These are phyloP conservation scores for Morpho achilles DNA, from an alignment of 2,888 invertebrate species.

Conservation along the genomic window DNA sequence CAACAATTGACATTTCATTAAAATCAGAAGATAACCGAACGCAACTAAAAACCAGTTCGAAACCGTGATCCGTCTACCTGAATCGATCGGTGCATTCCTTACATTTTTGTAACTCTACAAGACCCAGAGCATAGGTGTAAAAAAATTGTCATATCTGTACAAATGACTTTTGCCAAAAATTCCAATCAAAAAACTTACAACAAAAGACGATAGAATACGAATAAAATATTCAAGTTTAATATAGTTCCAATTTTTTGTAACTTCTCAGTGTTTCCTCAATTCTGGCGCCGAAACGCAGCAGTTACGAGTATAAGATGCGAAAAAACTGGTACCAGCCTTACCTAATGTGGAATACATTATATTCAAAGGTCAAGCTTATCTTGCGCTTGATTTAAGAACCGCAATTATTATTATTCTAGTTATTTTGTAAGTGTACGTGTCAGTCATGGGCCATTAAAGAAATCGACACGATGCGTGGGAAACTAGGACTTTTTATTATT, in stretches of 20 bases:
- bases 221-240: no score
- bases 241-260: no score
- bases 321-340: slow-evolving; percentile 1
- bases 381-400: slow-evolving; percentile 1
- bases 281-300: slow-evolving; percentile 3
- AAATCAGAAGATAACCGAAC: slow-evolving; percentile 6
- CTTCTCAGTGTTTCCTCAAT: background rate
- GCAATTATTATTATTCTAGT: slow-evolving; percentile 6
- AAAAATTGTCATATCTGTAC: no score
- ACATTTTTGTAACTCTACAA: slow-evolving; percentile 28
- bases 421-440: slow-evolving; percentile 4
- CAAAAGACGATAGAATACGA: no score
- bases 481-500: background rate
- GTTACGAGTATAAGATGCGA: background rate
- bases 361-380: slow-evolving; percentile 7
- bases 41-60: slow-evolving; percentile 35
- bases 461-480: background rate
- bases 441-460: slow-evolving; percentile 7
- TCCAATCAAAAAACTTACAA: no score
- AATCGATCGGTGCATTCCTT: slow-evolving; percentile 40
- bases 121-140: background rate
- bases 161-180: no score
- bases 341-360: background rate
- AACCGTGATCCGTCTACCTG: slow-evolving; percentile 37
- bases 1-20: slow-evolving; percentile 4